A percentile compares a stretch with the other conserved stretches of the same genome.
phyloP scores from a whole-genome alignment of 1,140 invertebrate species.

The Drosophila pruinosa region DNA sequence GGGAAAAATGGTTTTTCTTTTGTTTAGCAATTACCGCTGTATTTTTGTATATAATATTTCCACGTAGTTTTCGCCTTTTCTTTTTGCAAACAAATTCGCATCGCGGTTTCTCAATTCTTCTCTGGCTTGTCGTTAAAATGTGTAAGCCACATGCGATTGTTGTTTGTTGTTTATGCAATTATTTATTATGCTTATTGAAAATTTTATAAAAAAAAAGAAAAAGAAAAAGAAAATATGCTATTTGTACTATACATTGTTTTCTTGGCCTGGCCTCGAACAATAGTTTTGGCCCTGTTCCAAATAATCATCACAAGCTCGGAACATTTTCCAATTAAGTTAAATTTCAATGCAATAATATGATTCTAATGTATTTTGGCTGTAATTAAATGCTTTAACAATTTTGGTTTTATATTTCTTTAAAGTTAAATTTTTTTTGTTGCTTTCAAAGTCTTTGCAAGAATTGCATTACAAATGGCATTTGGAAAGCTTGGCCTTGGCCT shows the following conservation, averaged over 20 bases:
- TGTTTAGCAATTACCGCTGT: conserved; percentile 25
- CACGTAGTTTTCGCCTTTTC: not conserved
- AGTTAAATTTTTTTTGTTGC: not conserved
- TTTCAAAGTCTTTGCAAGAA: not conserved
- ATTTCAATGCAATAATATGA: too few relatives aligned
- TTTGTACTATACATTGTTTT: not conserved
- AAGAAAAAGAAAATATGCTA: not conserved
- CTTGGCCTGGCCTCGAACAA: not conserved
- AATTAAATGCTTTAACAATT: not conserved
- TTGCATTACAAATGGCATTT: conserved; percentile 2
- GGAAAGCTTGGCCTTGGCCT: conserved; percentile 13
- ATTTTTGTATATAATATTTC: conserved; percentile 14
- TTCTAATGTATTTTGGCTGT: too few relatives aligned
- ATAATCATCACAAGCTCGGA: not conserved
- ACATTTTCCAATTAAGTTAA: not conserved
- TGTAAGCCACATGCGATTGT: conserved; percentile 1
- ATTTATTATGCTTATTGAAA: conserved; percentile 18
- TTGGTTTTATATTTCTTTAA: not conserved
- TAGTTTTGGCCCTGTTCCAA: conserved; percentile 1
- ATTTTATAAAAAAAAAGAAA: not conserved
- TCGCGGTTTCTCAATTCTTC: not conserved
- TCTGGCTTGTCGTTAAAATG: not conserved
- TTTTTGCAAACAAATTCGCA: conserved; percentile 13
- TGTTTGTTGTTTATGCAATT: not conserved
- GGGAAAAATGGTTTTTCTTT: conserved; percentile 27